Evolutionary conservation across 64 coral and sea anemone genomes (phyloP), one percentile per base, ranked within the genome.

Genomic region (Pocillopora verrucosa): DNA sequence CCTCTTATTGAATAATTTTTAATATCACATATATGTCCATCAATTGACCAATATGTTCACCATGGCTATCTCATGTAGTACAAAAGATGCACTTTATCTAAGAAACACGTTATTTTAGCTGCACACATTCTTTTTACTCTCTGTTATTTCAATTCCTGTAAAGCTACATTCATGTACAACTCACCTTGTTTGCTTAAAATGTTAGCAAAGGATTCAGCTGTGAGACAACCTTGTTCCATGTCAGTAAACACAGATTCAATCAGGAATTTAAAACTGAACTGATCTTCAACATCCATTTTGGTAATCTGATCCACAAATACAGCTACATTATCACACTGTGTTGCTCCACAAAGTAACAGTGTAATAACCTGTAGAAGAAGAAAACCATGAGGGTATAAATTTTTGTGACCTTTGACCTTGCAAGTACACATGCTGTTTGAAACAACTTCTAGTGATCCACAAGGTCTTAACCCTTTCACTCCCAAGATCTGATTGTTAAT

Each of bases 241-340:
- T 92, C 70, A 22, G 76, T 30, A 59, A 92, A 65, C 15, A 92
- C 59, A 9, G 83, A 79, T 51, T 92, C 90, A 7, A 92, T 78
- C 58, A 92, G 79, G 13, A 72, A 76, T 79, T 92, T 92, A 19
- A 92, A 63, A 73, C 76, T 84, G 67, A 60, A 87, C n/a, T 92
- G 90, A 80, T 87, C 84, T 57, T 86, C 76, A 58, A 68, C 62
- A 16, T 87, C 73, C 30, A 92, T 22, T 13, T 79, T 22, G 26
- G 84, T 76, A 51, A 92, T 92, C 63, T 92, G 84, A 20, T 92
- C 56, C 7, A 92, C 37, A 63, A 92, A 92, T 34, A 79, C 16
- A 0, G 45, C 74, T 4, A 87, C 75, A 73, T 92, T 87, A 11
- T 92, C 80, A 20, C 90, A 80, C 76, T 87, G 83, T 12, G 77